Conservation (phyloP, 2,888 invertebrate species). For the Pammene fasciana region DNA sequence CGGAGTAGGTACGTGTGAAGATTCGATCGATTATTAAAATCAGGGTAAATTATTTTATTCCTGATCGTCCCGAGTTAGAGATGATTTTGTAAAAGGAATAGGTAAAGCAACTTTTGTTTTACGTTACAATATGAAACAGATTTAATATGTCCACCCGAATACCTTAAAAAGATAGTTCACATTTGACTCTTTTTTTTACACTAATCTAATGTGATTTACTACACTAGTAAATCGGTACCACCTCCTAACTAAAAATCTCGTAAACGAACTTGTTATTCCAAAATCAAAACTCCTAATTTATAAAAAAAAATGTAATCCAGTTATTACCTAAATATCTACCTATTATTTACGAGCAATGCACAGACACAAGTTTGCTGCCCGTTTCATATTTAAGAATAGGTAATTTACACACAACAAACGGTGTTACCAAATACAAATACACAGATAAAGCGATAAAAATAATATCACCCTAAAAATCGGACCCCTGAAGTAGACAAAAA, state of each 20-base stretch:
- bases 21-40: conserved; percentile 39
- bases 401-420: conserved; percentile 23
- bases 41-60: conserved; percentile 27
- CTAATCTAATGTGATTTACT: too few species aligned
- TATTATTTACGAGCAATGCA: background rate
- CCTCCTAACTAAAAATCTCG: too few species aligned
- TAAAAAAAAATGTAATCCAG: background rate
- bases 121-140: too few species aligned
- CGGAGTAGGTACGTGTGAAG: conserved; percentile 51
- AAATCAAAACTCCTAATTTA: too few species aligned
- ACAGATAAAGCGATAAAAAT: conserved; percentile 68
- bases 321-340: background rate
- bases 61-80: conserved; percentile 1
- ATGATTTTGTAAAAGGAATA: background rate
- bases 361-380: conserved; percentile 12
- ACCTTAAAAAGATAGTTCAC: too few species aligned
- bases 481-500: conserved; percentile 80
- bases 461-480: conserved; percentile 76
- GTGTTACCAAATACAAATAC: conserved; percentile 42
- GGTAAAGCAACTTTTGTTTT: too few species aligned
- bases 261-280: too few species aligned
- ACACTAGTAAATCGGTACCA: too few species aligned
- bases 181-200: too few species aligned
- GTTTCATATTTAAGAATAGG: conserved; percentile 1
- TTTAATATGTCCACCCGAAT: too few species aligned